Percentiles rank a stretch among this genome's conserved stretches.
Evolutionary conservation across 2,113 vertebrate species (phyloP).

Genomic region (Opisthocomus hoazin): DNA sequence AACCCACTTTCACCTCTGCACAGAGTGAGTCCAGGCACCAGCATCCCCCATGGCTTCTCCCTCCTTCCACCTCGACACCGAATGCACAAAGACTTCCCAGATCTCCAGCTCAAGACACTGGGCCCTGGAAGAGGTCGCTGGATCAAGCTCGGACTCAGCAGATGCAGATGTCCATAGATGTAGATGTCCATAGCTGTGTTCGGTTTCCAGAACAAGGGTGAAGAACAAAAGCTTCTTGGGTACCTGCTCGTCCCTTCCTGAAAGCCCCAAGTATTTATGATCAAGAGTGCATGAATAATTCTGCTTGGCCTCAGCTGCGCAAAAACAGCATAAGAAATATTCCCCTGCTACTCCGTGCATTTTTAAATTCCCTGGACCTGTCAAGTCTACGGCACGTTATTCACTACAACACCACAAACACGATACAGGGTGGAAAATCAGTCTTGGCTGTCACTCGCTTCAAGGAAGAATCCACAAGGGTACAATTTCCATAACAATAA

Average conservation of each 20-base stretch:
- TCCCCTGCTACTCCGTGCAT: neutral
- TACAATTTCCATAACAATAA: slow-evolving; percentile 1
- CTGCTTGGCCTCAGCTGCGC: neutral
- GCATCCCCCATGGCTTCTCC: accelerated
- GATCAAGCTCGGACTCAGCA: neutral
- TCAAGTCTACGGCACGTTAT: neutral
- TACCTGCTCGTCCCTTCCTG: neutral
- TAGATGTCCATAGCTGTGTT: neutral
- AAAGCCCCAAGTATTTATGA: neutral
- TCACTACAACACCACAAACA: neutral
- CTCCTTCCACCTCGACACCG: neutral
- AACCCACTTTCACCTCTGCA: neutral
- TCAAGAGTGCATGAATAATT: neutral
- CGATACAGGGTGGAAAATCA: neutral
- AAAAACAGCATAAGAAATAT: neutral
- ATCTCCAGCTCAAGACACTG: neutral
- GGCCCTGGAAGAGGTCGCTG: neutral
- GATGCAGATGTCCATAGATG: too few species aligned
- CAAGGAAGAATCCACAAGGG: neutral
- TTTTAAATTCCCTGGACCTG: neutral
- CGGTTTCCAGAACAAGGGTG: neutral
- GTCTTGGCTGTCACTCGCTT: neutral
- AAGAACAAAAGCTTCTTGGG: neutral
- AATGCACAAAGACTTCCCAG: neutral
- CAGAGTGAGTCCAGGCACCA: neutral